These are phyloP conservation scores for Manis javanica DNA, from an alignment of 2,797 vertebrate species.

Conservation along the genomic window DNA sequence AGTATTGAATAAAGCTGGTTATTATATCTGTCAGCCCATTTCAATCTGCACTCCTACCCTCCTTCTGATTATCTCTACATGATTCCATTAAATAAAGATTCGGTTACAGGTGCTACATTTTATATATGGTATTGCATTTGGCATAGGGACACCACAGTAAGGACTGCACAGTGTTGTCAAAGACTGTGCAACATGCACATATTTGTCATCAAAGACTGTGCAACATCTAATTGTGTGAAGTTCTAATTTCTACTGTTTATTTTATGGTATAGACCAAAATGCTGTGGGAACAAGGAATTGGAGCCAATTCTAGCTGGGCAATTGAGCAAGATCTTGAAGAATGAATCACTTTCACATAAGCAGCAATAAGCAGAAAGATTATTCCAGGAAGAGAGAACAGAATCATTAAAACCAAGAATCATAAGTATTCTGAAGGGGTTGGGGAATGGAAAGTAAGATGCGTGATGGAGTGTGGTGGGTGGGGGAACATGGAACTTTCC, in stretches of 20 bases:
- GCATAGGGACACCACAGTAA: background rate
- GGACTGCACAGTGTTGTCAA: fast-evolving
- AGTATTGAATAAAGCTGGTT: background rate
- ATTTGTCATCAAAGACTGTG: background rate
- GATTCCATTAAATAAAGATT: background rate
- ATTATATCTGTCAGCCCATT: background rate
- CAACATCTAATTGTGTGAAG: background rate
- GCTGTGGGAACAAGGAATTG: background rate
- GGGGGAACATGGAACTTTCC: background rate
- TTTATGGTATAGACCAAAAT: background rate
- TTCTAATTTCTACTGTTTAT: background rate
- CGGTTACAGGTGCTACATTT: background rate
- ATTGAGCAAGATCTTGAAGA: background rate
- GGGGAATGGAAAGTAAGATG: background rate
- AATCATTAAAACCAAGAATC: background rate
- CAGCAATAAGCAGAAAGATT: background rate
- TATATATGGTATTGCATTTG: background rate
- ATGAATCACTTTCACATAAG: background rate
- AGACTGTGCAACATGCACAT: background rate
- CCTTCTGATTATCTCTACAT: background rate
- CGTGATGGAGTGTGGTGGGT: too few species aligned
- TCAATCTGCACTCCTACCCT: background rate
- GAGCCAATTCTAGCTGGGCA: background rate
- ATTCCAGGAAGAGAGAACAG: background rate
- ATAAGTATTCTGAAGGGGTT: background rate